Conservation (phyloP, 2,797 vertebrate species). For the Streptopelia turtur region DNA sequence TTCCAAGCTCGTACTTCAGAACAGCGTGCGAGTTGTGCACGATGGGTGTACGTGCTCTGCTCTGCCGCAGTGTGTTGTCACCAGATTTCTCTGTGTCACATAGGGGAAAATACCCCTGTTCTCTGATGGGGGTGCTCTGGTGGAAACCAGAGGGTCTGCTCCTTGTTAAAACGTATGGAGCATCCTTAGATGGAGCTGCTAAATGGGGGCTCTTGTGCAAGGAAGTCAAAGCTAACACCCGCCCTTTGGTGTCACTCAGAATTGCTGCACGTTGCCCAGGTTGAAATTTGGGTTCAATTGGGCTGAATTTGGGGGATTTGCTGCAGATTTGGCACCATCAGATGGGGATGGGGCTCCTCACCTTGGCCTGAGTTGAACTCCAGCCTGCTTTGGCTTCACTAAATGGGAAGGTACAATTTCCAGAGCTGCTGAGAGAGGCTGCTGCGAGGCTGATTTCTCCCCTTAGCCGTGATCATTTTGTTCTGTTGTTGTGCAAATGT, state of each 20-base stretch:
- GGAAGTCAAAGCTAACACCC: rapidly evolving
- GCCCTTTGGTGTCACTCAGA: not conserved
- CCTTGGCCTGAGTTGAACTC: not conserved
- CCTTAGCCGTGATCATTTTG: not conserved
- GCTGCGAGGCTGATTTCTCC: conserved; percentile 18
- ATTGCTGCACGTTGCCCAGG: rapidly evolving
- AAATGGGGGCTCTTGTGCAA: not conserved
- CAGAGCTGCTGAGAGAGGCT: not conserved
- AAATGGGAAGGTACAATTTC: conserved; percentile 17
- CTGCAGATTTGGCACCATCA: not conserved
- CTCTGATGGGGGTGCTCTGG: too few relatives aligned
- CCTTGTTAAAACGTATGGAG: not conserved
- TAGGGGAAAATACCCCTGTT: not conserved
- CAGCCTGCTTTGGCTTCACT: not conserved
- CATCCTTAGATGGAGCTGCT: not conserved
- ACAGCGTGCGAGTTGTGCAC: not conserved
- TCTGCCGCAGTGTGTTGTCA: not conserved
- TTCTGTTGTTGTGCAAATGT: conserved; percentile 56
- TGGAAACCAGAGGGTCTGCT: not conserved
- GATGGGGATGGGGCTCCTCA: rapidly evolving
- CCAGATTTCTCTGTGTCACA: rapidly evolving
- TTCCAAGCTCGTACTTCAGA: conserved; percentile 26
- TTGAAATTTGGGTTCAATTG: not conserved
- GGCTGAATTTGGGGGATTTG: not conserved
- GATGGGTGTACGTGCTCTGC: not conserved